These are phyloP conservation scores for Pogonophryne albipinna DNA, from an alignment of 2,797 vertebrate genomes.

Conservation along the genomic window DNA sequence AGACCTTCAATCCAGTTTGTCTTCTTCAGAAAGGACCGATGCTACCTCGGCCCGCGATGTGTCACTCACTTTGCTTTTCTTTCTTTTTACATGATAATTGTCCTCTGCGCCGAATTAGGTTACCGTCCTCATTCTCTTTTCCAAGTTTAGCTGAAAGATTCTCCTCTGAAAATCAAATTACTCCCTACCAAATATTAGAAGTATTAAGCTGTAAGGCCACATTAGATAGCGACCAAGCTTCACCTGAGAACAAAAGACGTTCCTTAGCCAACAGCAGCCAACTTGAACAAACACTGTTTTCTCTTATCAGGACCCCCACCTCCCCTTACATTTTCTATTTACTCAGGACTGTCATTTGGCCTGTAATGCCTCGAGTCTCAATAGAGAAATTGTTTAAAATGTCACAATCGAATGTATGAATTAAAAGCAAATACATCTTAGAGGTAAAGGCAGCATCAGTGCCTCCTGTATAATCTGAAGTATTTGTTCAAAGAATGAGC, in stretches of 20 bases:
- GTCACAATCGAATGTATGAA: constrained; percentile 73
- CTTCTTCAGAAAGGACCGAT: constrained; percentile 76
- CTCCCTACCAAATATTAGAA: constrained; percentile 50
- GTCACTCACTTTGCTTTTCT: constrained; percentile 47
- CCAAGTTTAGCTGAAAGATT: constrained; percentile 59
- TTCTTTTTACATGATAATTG: constrained; percentile 65
- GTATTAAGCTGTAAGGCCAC: constrained; percentile 60
- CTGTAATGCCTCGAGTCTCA: constrained; percentile 63
- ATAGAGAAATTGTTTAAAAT: constrained; percentile 72
- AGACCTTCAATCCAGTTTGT: constrained; percentile 82
- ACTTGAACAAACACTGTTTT: constrained; percentile 78
- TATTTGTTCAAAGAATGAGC: constrained; percentile 76
- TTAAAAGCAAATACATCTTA: constrained; percentile 78
- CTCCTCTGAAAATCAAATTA: constrained; percentile 56
- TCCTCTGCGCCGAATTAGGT: constrained; percentile 66
- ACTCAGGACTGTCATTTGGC: constrained; percentile 71
- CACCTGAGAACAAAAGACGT: constrained; percentile 65
- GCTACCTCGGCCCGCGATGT: constrained; percentile 71
- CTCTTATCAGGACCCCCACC: constrained; percentile 66
- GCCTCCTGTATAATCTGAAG: constrained; percentile 61
- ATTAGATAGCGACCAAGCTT: constrained; percentile 54
- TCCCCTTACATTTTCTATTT: constrained; percentile 66
- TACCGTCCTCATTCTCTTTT: constrained; percentile 63
- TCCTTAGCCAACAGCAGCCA: constrained; percentile 57
- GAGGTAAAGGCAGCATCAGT: constrained; percentile 68